Base-by-base conservation (phyloP, 2,113 vertebrate genomes). In the Muntiacus muntjak region DNA sequence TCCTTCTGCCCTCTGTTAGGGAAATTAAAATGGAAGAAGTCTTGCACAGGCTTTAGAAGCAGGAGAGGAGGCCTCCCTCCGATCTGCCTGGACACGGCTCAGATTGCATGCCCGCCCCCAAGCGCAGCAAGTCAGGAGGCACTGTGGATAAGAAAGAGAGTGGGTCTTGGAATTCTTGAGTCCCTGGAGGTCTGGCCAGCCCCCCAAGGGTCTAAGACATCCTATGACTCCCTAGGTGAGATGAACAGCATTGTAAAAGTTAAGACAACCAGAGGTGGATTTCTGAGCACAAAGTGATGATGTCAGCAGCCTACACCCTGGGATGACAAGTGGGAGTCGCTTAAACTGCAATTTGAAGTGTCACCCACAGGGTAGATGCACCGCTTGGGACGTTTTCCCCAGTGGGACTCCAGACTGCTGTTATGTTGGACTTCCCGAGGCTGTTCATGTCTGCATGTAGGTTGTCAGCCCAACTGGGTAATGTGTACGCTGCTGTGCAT, bases 311-410 rank as follows among this genome's bases (percentile, higher is more conserved):
- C 25, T 43, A 21, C 17, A 40, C 36, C 36, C 9, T 74, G 67
- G 67, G 67, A 40, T 74, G 6, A 74, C 23, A 74, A 74, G 21
- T 0, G 0, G 11, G 67, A 74, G n/a, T 43, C 11, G 3, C 21
- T 40, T 40, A 13, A 40, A 43, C 21, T 43, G 71, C 71, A 74
- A 14, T 43, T 23, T 6, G 21, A 43, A 7, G 71, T 40, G 36
- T 43, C 71, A 25, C 36, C 0, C 5, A 6, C 11, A 25, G 71
- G 21, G 71, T 13, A 14, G 71, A 74, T 74, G 21, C 2, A 1
- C 64, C 17, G 0, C 36, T 43, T 7, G 10, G 21, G 67, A 6
- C 0, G 2, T 33, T 40, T 74, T 6, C 10, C 36, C 0, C 5
- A 40, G 17, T 6, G 67, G n/a, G 67, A 74, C 36, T 74, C 67